Base-by-base conservation (phyloP, 2,888 invertebrate genomes). In the Netelia virgata region DNA sequence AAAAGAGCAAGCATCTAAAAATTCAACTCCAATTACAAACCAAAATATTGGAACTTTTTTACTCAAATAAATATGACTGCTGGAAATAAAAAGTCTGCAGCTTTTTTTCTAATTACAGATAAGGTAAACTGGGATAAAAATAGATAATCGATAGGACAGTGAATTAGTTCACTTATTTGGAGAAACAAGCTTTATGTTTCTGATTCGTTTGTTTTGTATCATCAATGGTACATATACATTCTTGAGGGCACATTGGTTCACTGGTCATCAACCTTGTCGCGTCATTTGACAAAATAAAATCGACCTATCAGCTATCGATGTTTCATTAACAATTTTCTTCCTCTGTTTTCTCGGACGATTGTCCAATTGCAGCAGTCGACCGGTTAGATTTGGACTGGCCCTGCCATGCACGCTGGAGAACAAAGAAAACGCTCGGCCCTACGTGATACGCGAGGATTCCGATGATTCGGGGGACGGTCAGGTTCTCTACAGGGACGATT, bases 391-490 rank as follows among this genome's bases (percentile, higher is more conserved):
- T 92, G 96, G 96, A 87, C 94, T 96, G 87, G 95, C 96, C 85
- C 94, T 97, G 91, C 96, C 97, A 84, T 96, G 96, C 93, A 96
- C 97, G 63, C 94, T 96, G 92, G 98, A 98, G 93, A 97, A 98
- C 94, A 98, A 98, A 94, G 98, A 98, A 94, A 97, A 97, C 92
- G 95, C 97, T 73, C 95, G 97, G 89, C 97, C 97, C 83, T 97
- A 96, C 95, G 95, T 96, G 89, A 96, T 96, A 91, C 95, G 95
- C 86, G 96, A 96, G 91, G 96, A 96, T 90, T 91, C 91, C 61
- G 94, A 94, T 84, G 96, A 96, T 89, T 95, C 96, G 64, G 95
- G 94, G 86, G 95, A 95, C 93, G 91, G 95, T 92, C 92, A 95
- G 94, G 96, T 97, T 86, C 95, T 97, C 88, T 97, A 97, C 94